Base-by-base conservation (phyloP, 2,113 vertebrate genomes). In the Tachysurus fulvidraco region DNA sequence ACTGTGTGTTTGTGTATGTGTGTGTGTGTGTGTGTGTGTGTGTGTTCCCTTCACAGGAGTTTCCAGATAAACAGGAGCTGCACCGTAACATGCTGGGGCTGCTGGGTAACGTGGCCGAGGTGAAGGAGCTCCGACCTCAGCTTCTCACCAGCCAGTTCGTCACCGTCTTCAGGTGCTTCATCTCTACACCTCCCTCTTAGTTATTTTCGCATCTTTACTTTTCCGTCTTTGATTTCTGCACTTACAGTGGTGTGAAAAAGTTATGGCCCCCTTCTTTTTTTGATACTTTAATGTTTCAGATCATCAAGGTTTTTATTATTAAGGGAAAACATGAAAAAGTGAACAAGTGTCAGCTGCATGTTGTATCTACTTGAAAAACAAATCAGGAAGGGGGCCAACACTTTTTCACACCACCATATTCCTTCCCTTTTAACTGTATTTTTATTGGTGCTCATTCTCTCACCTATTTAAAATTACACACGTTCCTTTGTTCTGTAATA, bases 71-170 rank as follows among this genome's bases (percentile, higher is more conserved):
- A 81, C 98, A 99, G 92, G 98, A 99, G 85, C 96, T 99, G 36
- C 98, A 99, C 86, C 96, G 98, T 6, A 99, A 99, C 87, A 99
- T 99, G 98, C 90, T 99, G 91, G 98, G 98, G 1, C 96, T 99
- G 36, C 74, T 99, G 91, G 98, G 98, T 69, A 99, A 99, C 0
- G 98, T 99, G 30, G 98, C 98, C 0, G 98, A 99, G 87, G 98
- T 99, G 87, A 96, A 94, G 88, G 96, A 96, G 52, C 94, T 99
- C 62, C 94, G 98, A 85, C 97, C 98, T 0, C 97, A 98, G 89
- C 95, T 99, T 30, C 97, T 99, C 94, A 99, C 98, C 0, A 96
- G 96, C 19, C 97, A 99, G 90, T 99, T 99, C 94, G 97, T 99
- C 93, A 95, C 94, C 1, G 98, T 99, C 54, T 99, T 99, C 95